Evolutionary conservation across 1,140 invertebrate genomes (phyloP), one percentile per base, ranked within the genome.

Genomic region (Heliconius hewitsoni): DNA sequence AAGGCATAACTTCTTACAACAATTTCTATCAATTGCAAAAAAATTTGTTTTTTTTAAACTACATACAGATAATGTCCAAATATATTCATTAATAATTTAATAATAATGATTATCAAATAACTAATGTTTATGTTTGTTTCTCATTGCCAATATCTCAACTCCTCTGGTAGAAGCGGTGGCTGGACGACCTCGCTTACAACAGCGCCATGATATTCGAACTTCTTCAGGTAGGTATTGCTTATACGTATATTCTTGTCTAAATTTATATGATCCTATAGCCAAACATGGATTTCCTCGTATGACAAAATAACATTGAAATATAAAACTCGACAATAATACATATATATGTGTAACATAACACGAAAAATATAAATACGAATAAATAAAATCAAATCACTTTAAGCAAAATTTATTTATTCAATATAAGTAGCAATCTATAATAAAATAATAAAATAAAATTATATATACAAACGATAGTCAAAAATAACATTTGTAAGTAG

Each of bases 371-470:
- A 46, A 50, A 8, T 30, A 71, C 70, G 2, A 71, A 76, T 66
- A 57, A 82, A 81, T 78, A 81, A 81, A 85, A 76, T 77, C 46
- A 80, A 42, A 71, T 80, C 77, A 83, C 72, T 85, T 83, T 84
- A 90, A 90, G 87, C 88, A 87, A 84, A 87, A 83, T 90, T 87
- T 91, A 86, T 89, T 88, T 85, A 87, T 89, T 88, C 84, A 37
- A 86, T 89, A 88, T 87, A 87, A 78, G 81, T 85, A 87, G 89
- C 86, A 86, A 83, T 90, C 88, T 89, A 90, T 89, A 86, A 78
- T 88, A 82, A 87, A 90, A 91, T 85, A 90, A 90, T 86, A 88
- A 83, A 82, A 85, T 91, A 88, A 87, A n/a, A 18, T 34, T 71
- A 84, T 89, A 90, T 90, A 82, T 92, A 91, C 87, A 91, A 89